Base-by-base conservation (phyloP, 2,888 invertebrate species). In the Balanococcus diminutus region DNA sequence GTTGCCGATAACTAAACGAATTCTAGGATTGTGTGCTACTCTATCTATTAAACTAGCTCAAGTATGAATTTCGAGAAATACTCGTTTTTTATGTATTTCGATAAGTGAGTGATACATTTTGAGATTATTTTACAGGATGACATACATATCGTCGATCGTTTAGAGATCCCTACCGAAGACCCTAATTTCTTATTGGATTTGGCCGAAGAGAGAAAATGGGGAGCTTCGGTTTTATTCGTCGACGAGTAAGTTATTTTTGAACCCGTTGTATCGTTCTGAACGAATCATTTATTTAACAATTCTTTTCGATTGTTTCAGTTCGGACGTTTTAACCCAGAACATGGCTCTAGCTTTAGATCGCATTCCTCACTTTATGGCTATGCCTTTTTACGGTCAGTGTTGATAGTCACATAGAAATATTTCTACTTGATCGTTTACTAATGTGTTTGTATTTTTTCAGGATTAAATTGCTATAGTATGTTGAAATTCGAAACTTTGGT, bases 381-480 rank as follows among this genome's bases (percentile, higher is more conserved):
- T 99, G 96, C 99, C 99, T 11, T 94, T 94, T 0, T 99, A 98
- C 91, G 96, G 97, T 89, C 89, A 89, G 88, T 87, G 82, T 25
- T 25, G 19, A 14, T 22, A 5, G 9, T 79, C 36, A 72, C 32
- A 67, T 39, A n/a, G n/a, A n/a, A n/a, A n/a, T n/a, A n/a, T n/a
- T n/a, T n/a, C n/a, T n/a, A n/a, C n/a, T n/a, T n/a, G n/a, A n/a
- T n/a, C n/a, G n/a, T n/a, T n/a, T n/a, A n/a, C n/a, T n/a, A n/a
- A n/a, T n/a, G n/a, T n/a, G n/a, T n/a, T n/a, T n/a, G n/a, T 19
- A 31, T 9, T 28, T 42, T n/a, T 86, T 25, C 88, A 91, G 92
- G 93, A 39, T 91, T 99, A 19, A 99, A 99, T 91, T 97, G 98
- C 0, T 95, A 95, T 91, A 98, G 98, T 46, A 98, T 99, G 96